Evolutionary conservation across 2,888 invertebrate species (phyloP).

Genomic region (Orchesellides sinensis): DNA sequence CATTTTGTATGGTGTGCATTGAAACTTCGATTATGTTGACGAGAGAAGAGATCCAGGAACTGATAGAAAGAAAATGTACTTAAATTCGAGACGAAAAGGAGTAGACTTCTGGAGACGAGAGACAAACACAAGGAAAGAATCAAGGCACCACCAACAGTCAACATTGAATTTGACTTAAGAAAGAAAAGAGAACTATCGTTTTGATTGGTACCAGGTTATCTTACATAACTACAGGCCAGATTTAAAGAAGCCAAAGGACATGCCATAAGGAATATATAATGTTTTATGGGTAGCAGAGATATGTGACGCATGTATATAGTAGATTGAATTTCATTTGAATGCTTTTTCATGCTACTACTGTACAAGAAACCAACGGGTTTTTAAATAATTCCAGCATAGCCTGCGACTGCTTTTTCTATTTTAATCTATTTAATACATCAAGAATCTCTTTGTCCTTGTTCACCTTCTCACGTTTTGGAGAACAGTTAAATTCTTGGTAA

Average conservation of each 20-base stretch:
- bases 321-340: no score
- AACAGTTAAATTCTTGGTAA: no score
- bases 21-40: constrained; percentile 23
- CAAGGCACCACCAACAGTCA: constrained; percentile 5
- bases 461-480: no score
- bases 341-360: no score
- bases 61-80: constrained; percentile 18
- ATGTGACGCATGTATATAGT: no score
- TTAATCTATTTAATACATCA: no score
- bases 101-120: constrained; percentile 17
- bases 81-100: neutral
- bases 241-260: neutral
- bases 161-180: neutral
- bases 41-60: constrained; percentile 33
- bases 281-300: no score
- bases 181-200: neutral
- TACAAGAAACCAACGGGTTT: no score
- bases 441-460: no score
- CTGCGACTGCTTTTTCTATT: no score
- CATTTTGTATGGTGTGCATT: neutral
- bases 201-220: neutral
- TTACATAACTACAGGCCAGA: neutral
- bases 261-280: no score
- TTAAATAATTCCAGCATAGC: no score
- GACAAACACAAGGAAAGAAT: constrained; percentile 24